Base-by-base conservation (phyloP, 2,797 vertebrate species). In the Hozukius guyotensis region DNA sequence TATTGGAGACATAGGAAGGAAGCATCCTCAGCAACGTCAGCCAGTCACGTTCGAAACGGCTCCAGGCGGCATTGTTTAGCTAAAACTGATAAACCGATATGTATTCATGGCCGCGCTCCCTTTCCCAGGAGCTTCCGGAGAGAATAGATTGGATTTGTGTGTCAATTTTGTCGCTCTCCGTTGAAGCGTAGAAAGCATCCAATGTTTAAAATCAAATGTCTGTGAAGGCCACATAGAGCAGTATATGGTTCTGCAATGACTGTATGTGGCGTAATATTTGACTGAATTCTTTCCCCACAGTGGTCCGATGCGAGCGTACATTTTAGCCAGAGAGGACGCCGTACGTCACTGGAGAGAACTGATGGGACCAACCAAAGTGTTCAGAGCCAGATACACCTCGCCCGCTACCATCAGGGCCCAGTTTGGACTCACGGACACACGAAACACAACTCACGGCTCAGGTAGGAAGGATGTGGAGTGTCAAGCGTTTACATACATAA, bases 321-420 rank as follows among this genome's bases (percentile, higher is more conserved):
- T 99, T 88, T 92, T 99, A 67, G 98, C 97, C 65, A 96, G 96
- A n/a, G 95, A 97, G 75, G 96, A 99, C 4, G 98, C 97, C 61
- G 69, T 99, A 52, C 80, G 82, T 2, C 94, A 94, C 84, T 99
- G 99, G 98, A 97, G 99, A 74, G 95, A 94, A 0, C 83, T 99
- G 80, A 99, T 99, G 98, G 99, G 98, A 24, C 99, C 98, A 13
- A 99, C 99, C 73, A 97, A 97, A 94, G 98, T 99, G 68, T 99
- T 97, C 88, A 95, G 83, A 91, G 98, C 98, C 25, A 96, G 93
- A 76, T 94, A 97, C 85, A 92, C 90, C 0, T 93, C 96, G 4
- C 97, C 98, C 0, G 82, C 92, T 38, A 96, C 96, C 46, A 96
- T 99, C 78, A 96, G 98, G 20, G 98, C 95, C 42, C 91, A 95